Base-by-base conservation (phyloP, 1,140 invertebrate genomes). In the Drosophila pallidifrons region DNA sequence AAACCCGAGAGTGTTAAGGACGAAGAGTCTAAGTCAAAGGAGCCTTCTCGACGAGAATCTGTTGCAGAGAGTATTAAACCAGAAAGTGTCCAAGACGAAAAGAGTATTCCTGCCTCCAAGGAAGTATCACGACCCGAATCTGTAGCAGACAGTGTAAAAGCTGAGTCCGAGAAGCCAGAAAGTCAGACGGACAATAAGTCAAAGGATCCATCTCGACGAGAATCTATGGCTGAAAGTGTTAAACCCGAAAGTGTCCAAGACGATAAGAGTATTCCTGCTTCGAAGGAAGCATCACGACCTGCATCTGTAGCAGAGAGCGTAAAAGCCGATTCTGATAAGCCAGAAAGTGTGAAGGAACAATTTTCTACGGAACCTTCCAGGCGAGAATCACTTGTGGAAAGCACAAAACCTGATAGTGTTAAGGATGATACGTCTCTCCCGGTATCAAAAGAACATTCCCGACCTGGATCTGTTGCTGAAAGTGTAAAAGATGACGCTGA, bases 161-260 rank as follows among this genome's bases (percentile, higher is more conserved):
- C 6, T 38, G 35, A 8, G 2, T 8, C 7, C 3, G 35, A 38
- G 1, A 73, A 75, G 11, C 64, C 54, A 4, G 72, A 70, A 13
- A 77, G 60, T 10, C 16, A 51, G 5, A 74, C 57, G n/a, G 68
- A 68, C 6, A 52, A 55, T 0, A 76, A 75, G 57, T 74, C 77
- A 2, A 32, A 57, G 77, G 75, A 77, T 5, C 5, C 46, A 6
- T 82, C 77, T 0, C 73, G 77, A 0, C 76, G 60, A 1, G 67
- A 67, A 28, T 82, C 82, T 11, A 43, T 72, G 2, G 76, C 68
- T 1, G 80, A 75, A 32, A 79, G 76, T 52, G 11, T 54, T 1
- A 73, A 75, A 11, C 59, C 54, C 1, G 72, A 70, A 15, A 77
- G 60, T 15, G 13, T 58, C 10, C 69, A 64, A 10, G 68, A 68